Evolutionary conservation across 2,113 vertebrate genomes (phyloP).

Genomic region (Zosterops hypoxanthus): DNA sequence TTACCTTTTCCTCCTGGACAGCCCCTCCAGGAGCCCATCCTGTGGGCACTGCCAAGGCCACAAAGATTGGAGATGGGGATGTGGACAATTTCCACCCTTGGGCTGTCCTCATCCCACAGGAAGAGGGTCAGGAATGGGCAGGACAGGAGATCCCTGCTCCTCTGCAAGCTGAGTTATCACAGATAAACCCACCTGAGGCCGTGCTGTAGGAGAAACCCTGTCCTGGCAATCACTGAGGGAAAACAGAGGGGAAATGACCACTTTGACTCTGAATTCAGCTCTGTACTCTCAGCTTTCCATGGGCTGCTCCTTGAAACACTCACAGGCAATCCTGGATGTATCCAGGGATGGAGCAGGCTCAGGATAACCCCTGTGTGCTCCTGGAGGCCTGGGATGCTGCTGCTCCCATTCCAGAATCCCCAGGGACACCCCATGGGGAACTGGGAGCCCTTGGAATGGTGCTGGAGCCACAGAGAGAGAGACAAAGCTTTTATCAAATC

Average conservation of each 20-base stretch:
- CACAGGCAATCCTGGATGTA: not conserved
- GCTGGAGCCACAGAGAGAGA: not conserved
- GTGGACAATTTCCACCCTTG: not conserved
- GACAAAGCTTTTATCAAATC: not conserved
- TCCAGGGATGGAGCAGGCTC: not conserved
- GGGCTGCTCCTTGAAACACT: fast-evolving
- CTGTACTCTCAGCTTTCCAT: not conserved
- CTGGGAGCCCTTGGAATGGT: fast-evolving
- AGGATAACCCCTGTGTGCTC: not conserved
- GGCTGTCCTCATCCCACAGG: not conserved
- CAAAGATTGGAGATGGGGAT: not conserved
- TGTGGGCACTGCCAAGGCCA: not conserved
- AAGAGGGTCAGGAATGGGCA: not conserved
- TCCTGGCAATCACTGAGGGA: not conserved
- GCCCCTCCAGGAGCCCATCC: not conserved
- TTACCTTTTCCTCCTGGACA: not conserved
- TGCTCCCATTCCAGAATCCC: not conserved
- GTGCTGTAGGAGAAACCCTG: not conserved
- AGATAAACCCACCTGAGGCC: not conserved
- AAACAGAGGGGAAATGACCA: not conserved
- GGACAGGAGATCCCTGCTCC: not conserved
- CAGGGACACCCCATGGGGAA: not conserved
- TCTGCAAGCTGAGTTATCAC: not conserved
- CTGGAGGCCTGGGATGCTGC: not conserved
- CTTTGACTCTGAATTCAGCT: too few relatives aligned